phyloP scores from a whole-genome alignment of 2,888 invertebrate genomes.

The Alloscopus bannaensis region DNA sequence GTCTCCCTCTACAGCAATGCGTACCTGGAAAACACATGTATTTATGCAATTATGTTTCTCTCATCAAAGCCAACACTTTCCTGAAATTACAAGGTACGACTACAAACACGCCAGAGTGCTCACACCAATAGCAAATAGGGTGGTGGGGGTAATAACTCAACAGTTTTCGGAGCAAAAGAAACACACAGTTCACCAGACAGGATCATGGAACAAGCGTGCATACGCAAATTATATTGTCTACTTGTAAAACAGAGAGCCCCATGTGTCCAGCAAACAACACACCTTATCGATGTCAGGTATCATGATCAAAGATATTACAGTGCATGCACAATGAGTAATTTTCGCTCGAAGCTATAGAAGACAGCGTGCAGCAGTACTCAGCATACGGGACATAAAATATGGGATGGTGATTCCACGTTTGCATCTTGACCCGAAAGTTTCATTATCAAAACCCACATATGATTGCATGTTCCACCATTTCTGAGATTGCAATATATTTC shows the following conservation, averaged over 20 bases:
- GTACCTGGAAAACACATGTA: too few species aligned
- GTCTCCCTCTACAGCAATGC: background rate
- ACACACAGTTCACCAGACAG: constrained; percentile 40
- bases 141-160: constrained; percentile 36
- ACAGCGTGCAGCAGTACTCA: background rate
- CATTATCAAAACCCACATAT: constrained; percentile 21
- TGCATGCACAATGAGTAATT: constrained; percentile 26
- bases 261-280: constrained; percentile 49
- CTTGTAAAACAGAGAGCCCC: constrained; percentile 35
- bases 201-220: too few species aligned
- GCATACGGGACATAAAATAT: background rate
- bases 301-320: constrained; percentile 41
- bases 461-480: constrained; percentile 33
- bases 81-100: too few species aligned
- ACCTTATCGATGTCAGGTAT: constrained; percentile 52
- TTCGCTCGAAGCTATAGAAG: constrained; percentile 32
- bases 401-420: background rate
- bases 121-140: too few species aligned
- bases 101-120: too few species aligned
- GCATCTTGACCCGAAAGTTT: constrained; percentile 7
- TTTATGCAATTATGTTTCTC: too few species aligned
- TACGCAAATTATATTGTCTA: constrained; percentile 55
- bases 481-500: constrained; percentile 26
- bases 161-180: constrained; percentile 18
- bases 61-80: too few species aligned